Conservation (phyloP, 2,797 vertebrate species). For the Pangasius djambal region DNA sequence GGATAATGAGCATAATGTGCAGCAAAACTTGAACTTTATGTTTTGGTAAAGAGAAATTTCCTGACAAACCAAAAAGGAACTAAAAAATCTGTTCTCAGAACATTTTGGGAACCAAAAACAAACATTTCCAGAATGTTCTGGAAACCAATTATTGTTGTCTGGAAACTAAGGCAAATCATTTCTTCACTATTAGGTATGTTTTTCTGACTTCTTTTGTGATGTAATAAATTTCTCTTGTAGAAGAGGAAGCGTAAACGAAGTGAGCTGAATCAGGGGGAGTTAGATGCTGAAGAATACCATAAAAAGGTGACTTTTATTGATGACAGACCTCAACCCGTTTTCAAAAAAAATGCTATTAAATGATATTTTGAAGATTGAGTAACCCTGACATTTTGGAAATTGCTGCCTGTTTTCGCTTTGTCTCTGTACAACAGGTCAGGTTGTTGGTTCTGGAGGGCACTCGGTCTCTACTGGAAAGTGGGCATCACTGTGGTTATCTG, state of each 20-base stretch:
- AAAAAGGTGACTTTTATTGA: conserved; percentile 73
- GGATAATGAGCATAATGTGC: no score
- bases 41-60: not conserved
- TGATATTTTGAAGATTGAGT: not conserved
- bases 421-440: conserved; percentile 75
- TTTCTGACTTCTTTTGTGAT: not conserved
- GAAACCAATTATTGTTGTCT: not conserved
- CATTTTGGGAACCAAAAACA: not conserved
- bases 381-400: not conserved
- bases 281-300: conserved; percentile 85
- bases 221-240: conserved; percentile 66
- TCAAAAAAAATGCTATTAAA: not conserved
- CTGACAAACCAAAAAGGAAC: not conserved
- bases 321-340: not conserved
- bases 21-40: no score
- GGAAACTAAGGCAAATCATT: not conserved
- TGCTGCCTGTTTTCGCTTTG: not conserved
- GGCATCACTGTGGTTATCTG: conserved; percentile 76
- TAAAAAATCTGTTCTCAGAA: not conserved
- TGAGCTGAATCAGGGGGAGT: conserved; percentile 87
- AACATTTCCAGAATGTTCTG: not conserved
- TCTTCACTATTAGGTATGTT: not conserved
- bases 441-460: conserved; percentile 82
- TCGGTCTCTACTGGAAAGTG: conserved; percentile 78
- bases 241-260: conserved; percentile 82